These are phyloP conservation scores for Nemurella pictetii DNA, from an alignment of 2,888 invertebrate species.

Conservation along the genomic window DNA sequence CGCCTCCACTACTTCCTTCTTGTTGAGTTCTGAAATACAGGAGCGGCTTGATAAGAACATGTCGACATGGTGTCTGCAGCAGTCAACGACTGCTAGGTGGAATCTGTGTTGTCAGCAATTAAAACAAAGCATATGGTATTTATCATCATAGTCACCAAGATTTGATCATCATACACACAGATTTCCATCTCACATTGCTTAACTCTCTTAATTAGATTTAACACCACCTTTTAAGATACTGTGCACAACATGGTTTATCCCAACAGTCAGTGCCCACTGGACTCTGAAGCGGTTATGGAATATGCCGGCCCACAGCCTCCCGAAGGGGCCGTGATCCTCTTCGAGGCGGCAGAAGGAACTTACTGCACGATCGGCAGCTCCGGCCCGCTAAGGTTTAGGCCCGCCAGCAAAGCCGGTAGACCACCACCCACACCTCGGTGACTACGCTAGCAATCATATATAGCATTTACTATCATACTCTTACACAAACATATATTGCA, in stretches of 20 bases:
- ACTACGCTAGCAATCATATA: not conserved
- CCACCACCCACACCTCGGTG: slow-evolving; percentile 17
- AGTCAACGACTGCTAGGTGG: too few relatives aligned
- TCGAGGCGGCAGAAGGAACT: slow-evolving; percentile 42
- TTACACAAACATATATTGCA: too few relatives aligned
- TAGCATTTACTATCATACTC: not conserved
- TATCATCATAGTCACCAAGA: not conserved
- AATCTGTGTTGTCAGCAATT: slow-evolving; percentile 3
- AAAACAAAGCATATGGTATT: not conserved
- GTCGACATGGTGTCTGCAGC: too few relatives aligned
- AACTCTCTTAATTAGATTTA: too few relatives aligned
- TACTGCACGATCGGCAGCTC: slow-evolving; percentile 50
- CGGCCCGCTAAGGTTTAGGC: slow-evolving; percentile 45
- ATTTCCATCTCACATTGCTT: too few relatives aligned
- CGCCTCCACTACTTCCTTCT: slow-evolving; percentile 99
- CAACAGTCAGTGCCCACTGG: slow-evolving; percentile 38
- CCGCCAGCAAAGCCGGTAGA: not conserved
- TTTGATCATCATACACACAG: slow-evolving; percentile 19
- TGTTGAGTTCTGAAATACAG: slow-evolving; percentile 85
- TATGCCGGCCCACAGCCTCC: slow-evolving; percentile 34
- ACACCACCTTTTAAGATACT: not conserved
- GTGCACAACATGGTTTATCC: slow-evolving; percentile 37
- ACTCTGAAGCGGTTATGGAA: slow-evolving; percentile 37
- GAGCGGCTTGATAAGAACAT: too few relatives aligned
- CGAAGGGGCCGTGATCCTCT: slow-evolving; percentile 32